These are phyloP conservation scores for Sclerurus mexicanus DNA, from an alignment of 2,113 vertebrate species.

Conservation along the genomic window DNA sequence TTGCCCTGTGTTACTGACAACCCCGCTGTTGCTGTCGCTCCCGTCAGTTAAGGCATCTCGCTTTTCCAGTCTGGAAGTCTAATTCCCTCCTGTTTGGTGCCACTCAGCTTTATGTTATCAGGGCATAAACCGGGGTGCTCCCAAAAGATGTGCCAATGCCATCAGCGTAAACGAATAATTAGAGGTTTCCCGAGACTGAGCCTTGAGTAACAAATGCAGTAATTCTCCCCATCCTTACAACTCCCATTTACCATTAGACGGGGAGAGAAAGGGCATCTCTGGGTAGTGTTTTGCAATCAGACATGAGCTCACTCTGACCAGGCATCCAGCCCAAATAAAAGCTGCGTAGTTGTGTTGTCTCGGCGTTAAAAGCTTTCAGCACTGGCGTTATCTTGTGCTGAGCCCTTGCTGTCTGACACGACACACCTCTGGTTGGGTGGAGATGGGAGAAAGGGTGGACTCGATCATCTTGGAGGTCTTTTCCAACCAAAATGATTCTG, in stretches of 20 bases:
- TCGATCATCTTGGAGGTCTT: background rate
- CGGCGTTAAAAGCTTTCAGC: background rate
- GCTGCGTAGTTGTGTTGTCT: background rate
- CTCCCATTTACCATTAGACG: background rate
- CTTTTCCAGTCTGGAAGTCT: background rate
- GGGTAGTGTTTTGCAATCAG: background rate
- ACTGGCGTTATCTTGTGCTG: background rate
- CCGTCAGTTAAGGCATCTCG: background rate
- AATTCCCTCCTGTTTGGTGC: background rate
- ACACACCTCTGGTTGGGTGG: background rate
- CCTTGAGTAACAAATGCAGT: background rate
- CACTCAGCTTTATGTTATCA: background rate
- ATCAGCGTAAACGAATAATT: background rate
- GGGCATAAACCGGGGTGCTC: background rate
- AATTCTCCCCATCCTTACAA: background rate
- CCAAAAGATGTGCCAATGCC: no score
- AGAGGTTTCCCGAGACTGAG: background rate
- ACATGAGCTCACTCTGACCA: background rate
- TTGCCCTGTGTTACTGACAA: rapidly evolving
- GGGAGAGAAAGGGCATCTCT: background rate
- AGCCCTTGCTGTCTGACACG: background rate
- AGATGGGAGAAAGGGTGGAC: background rate
- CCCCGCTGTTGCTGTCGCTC: background rate
- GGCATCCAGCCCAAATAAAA: background rate
- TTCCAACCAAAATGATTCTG: background rate